Conservation (phyloP, 2,797 vertebrate genomes). For the Xerus rutilus region DNA sequence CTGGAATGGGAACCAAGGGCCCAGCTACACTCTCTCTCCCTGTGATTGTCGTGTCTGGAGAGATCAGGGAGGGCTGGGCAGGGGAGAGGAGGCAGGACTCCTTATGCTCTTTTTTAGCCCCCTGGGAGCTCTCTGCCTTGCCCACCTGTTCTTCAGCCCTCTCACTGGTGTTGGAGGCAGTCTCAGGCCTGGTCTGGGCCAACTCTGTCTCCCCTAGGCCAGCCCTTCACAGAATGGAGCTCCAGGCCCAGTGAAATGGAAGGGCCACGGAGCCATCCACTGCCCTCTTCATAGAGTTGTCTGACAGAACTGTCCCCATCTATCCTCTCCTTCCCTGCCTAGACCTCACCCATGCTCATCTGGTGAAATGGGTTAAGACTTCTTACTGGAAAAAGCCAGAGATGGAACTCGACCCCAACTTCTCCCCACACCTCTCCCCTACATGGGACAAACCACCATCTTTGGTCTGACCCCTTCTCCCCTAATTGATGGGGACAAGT, state of each 20-base stretch:
- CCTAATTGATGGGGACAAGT: slow-evolving; percentile 67
- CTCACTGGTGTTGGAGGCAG: not conserved
- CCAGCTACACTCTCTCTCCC: not conserved
- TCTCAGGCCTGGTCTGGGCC: not conserved
- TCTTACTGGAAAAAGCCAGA: slow-evolving; percentile 32
- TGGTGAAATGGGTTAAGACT: slow-evolving; percentile 10
- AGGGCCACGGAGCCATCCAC: not conserved
- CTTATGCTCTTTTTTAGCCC: not conserved
- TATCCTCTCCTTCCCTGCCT: not conserved
- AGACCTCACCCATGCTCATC: slow-evolving; percentile 33
- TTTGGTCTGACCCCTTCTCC: slow-evolving; percentile 83
- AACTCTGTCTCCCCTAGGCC: not conserved
- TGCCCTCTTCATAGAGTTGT: not conserved
- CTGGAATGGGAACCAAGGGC: not conserved
- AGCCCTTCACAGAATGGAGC: not conserved
- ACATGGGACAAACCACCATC: slow-evolving; percentile 76
- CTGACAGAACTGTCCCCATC: not conserved
- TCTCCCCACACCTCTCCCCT: slow-evolving; percentile 23
- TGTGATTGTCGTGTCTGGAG: slow-evolving; percentile 64
- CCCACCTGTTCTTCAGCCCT: not conserved
- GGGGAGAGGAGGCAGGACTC: not conserved
- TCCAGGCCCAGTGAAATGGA: not conserved
- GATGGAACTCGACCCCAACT: slow-evolving; percentile 32
- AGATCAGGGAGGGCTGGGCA: not conserved
- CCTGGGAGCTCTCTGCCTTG: not conserved